These are phyloP conservation scores for Zaprionus lineosus DNA, from an alignment of 2,888 invertebrate species.

Conservation along the genomic window DNA sequence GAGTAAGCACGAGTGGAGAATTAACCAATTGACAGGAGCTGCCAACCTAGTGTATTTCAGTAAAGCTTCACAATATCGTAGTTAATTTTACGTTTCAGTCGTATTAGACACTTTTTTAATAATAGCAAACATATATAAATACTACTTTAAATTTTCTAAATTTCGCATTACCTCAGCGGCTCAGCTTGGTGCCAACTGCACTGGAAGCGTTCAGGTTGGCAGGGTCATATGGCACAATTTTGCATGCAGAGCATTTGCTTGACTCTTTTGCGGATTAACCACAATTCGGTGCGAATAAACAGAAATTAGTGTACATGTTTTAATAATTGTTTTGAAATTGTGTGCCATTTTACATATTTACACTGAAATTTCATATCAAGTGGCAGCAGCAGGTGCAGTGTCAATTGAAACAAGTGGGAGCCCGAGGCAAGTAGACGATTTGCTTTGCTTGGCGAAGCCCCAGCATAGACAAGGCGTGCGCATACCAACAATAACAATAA, in stretches of 20 bases:
- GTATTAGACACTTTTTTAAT: no score
- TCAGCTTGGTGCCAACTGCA: neutral
- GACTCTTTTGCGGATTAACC: slow-evolving; percentile 35
- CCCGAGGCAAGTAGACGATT: slow-evolving; percentile 53
- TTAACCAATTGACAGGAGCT: slow-evolving; percentile 35
- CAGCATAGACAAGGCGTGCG: slow-evolving; percentile 60
- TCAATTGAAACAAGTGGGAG: slow-evolving; percentile 62
- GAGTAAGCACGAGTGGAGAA: slow-evolving; percentile 36
- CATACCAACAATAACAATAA: slow-evolving; percentile 42
- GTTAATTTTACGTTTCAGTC: no score
- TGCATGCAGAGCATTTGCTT: slow-evolving; percentile 45
- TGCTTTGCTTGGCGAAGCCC: slow-evolving; percentile 39
- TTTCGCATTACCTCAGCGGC: no score
- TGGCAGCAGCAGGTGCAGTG: slow-evolving; percentile 48
- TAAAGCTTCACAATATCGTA: slow-evolving; percentile 12
- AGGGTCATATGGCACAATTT: slow-evolving; percentile 46
- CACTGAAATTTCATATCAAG: slow-evolving; percentile 30
- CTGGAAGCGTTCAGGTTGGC: slow-evolving; percentile 39
- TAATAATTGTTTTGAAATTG: slow-evolving; percentile 10
- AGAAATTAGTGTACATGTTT: slow-evolving; percentile 8
- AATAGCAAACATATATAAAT: no score
- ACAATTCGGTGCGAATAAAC: slow-evolving; percentile 20
- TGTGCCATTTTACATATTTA: neutral
- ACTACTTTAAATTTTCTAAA: neutral
- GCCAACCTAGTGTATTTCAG: slow-evolving; percentile 35